Conservation (phyloP, 2,888 invertebrate species). For the Melinaea menophilus region DNA sequence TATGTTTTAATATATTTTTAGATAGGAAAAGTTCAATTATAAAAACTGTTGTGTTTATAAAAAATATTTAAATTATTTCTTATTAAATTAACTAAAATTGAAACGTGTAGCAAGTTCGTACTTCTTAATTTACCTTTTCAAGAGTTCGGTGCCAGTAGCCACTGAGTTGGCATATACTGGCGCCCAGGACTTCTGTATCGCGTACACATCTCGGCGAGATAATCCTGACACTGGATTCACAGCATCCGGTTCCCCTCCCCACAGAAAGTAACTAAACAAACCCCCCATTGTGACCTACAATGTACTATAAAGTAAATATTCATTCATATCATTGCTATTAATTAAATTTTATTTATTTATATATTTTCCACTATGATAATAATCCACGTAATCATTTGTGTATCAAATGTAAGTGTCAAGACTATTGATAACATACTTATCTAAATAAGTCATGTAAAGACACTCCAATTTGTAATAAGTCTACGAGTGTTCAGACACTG, state of each 20-base stretch:
- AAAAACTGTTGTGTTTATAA: background rate
- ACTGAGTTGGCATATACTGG: slow-evolving; percentile 52
- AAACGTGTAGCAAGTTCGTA: background rate
- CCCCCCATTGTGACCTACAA: slow-evolving; percentile 54
- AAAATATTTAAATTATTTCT: background rate
- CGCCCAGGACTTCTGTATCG: slow-evolving; percentile 62
- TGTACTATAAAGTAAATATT: slow-evolving; percentile 13
- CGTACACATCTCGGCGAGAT: slow-evolving; percentile 53
- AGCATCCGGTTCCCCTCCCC: slow-evolving; percentile 62
- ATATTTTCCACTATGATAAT: too few relatives aligned
- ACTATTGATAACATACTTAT: too few relatives aligned
- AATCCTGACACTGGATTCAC: slow-evolving; percentile 56
- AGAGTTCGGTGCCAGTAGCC: slow-evolving; percentile 59
- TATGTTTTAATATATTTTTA: too few relatives aligned
- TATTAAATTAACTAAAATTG: background rate
- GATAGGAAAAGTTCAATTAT: too few relatives aligned
- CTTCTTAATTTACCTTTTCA: slow-evolving; percentile 55
- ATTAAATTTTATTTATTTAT: too few relatives aligned
- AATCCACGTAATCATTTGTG: too few relatives aligned
- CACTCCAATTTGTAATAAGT: too few relatives aligned
- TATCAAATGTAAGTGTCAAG: too few relatives aligned
- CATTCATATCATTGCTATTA: too few relatives aligned
- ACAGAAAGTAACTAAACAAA: slow-evolving; percentile 65
- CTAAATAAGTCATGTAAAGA: too few relatives aligned
- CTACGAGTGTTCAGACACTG: too few relatives aligned